A percentile compares a stretch with the other conserved stretches of the same genome.
These are phyloP conservation scores for Teleogryllus oceanicus DNA, from an alignment of 2,888 invertebrate genomes.

Conservation along the genomic window DNA sequence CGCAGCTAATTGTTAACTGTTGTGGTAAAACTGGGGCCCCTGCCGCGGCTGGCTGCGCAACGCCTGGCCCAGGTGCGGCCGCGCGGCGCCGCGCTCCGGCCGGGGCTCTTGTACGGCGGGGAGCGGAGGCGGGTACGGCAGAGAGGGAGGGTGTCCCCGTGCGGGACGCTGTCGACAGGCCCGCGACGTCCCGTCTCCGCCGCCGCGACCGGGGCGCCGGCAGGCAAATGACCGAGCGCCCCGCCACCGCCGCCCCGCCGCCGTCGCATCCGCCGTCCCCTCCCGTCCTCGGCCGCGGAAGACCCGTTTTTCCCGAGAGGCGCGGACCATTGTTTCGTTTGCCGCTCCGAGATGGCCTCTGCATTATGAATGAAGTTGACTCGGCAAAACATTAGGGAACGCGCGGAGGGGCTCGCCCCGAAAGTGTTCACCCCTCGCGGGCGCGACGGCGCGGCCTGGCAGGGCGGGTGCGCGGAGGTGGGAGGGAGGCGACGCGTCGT, in stretches of 20 bases:
- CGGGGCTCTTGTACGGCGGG: not conserved
- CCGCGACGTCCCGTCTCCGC: not conserved
- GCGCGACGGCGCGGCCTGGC: not conserved
- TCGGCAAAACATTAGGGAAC: conserved; percentile 10
- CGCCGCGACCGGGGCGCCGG: not conserved
- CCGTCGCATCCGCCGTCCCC: not conserved
- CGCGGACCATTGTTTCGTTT: conserved; percentile 8
- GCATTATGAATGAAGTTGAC: conserved; percentile 18
- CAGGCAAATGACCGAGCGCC: not conserved
- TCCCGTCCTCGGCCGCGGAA: not conserved
- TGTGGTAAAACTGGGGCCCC: not conserved
- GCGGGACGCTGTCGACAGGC: not conserved
- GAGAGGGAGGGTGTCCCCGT: not conserved
- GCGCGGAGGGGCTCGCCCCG: not conserved
- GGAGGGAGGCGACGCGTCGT: not conserved
- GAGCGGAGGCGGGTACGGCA: not conserved
- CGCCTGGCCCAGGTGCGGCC: not conserved
- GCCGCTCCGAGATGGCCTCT: conserved; percentile 9
- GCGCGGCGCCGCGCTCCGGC: not conserved
- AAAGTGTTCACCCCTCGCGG: not conserved
- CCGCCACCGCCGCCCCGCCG: not conserved
- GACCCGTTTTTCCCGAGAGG: conserved; percentile 18
- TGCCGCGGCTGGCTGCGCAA: not conserved
- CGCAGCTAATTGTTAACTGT: conserved; percentile 5
- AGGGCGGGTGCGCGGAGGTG: not conserved